Evolutionary conservation across 1,140 invertebrate species (phyloP).

Genomic region (Globodera ellingtonae): DNA sequence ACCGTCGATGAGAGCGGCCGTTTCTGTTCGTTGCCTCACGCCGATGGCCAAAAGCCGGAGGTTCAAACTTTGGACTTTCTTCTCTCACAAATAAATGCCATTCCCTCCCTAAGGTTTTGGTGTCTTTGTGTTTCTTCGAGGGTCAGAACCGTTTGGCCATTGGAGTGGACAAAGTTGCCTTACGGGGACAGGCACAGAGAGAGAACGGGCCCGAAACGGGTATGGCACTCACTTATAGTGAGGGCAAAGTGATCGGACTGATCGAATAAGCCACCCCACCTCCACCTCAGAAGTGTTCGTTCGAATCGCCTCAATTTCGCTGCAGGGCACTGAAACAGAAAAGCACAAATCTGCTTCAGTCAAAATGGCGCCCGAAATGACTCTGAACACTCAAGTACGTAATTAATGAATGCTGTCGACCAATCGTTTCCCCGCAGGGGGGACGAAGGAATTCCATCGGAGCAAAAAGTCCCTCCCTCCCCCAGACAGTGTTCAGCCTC

Average conservation of each 20-base stretch:
- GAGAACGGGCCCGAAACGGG: slow-evolving; percentile 1
- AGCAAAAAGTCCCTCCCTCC: too few relatives aligned
- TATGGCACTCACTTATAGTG: neutral
- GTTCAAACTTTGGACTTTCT: neutral
- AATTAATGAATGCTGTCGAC: neutral
- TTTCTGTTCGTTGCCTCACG: slow-evolving; percentile 36
- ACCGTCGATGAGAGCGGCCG: slow-evolving; percentile 43
- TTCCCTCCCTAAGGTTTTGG: slow-evolving; percentile 14
- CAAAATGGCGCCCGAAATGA: neutral
- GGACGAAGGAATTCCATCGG: neutral
- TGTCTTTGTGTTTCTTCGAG: slow-evolving; percentile 30
- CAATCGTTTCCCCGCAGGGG: slow-evolving; percentile 5
- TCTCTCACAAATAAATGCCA: slow-evolving; percentile 1
- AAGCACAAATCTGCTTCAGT: slow-evolving; percentile 15
- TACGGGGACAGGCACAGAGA: neutral
- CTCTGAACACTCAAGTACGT: slow-evolving; percentile 1
- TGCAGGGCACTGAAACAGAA: slow-evolving; percentile 9
- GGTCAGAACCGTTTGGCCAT: slow-evolving; percentile 23
- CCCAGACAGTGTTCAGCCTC: neutral
- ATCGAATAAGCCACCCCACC: too few relatives aligned
- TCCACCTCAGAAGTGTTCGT: neutral
- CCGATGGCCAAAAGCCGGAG: slow-evolving; percentile 27
- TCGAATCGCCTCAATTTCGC: slow-evolving; percentile 14
- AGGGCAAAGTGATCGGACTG: neutral
- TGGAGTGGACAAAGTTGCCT: slow-evolving; percentile 20